Percentiles rank a stretch among this genome's conserved stretches.
Evolutionary conservation across 2,888 invertebrate genomes (phyloP).

Genomic region (Caenorhabditis sp.): DNA sequence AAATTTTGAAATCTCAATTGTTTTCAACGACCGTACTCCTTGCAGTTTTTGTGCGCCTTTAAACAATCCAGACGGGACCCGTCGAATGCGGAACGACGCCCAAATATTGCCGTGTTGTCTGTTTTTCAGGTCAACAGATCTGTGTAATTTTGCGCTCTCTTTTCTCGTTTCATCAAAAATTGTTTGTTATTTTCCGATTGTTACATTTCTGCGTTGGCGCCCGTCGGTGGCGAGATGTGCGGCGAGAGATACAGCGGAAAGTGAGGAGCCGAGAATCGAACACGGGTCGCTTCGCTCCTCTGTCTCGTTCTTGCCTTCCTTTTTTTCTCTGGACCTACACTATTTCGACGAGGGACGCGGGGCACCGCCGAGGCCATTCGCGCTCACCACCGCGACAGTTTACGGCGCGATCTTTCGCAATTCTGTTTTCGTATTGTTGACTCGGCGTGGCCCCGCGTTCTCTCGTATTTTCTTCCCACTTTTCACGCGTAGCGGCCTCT

Average conservation of each 20-base stretch:
- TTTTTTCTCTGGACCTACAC: constrained; percentile 38
- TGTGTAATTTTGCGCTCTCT: no score
- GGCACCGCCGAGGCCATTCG: constrained; percentile 47
- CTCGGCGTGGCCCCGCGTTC: constrained; percentile 20
- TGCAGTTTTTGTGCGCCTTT: constrained; percentile 33
- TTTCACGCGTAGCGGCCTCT: constrained; percentile 6
- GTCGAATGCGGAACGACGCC: no score
- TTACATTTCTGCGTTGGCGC: constrained; percentile 13
- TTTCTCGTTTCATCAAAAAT: constrained; percentile 2
- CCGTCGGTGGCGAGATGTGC: constrained; percentile 38
- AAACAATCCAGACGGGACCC: constrained; percentile 17
- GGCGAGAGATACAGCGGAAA: constrained; percentile 26
- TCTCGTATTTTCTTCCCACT: constrained; percentile 4
- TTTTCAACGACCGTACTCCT: constrained; percentile 23
- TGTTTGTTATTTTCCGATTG: constrained; percentile 25
- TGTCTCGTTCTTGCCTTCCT: constrained; percentile 7
- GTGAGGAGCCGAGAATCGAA: constrained; percentile 36
- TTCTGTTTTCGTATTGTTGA: constrained; percentile 26
- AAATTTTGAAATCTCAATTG: constrained; percentile 3
- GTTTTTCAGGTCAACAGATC: no score
- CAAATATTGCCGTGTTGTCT: no score
- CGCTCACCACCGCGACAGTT: constrained; percentile 40
- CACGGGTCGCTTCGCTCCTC: constrained; percentile 32
- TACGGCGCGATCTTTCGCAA: constrained; percentile 40
- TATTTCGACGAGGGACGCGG: constrained; percentile 40